These are phyloP conservation scores for Acipenser transmontanus DNA, from an alignment of 2,797 vertebrate genomes.

Conservation along the genomic window DNA sequence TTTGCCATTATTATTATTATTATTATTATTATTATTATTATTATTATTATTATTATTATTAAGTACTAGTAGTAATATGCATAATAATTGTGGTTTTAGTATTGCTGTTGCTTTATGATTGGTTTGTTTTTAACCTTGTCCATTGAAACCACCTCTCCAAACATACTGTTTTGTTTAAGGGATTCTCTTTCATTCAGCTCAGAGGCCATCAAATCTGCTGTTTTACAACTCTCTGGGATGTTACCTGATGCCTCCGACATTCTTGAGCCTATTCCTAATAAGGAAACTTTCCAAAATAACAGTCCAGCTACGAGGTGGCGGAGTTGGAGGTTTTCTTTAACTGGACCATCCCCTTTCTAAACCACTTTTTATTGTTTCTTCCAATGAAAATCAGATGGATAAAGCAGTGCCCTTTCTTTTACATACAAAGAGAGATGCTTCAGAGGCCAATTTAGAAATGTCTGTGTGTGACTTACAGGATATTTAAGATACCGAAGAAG, in stretches of 20 bases:
- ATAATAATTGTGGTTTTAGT: not conserved
- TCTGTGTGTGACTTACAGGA: too few species aligned
- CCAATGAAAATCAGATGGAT: not conserved
- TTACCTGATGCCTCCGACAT: not conserved
- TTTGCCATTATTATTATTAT: too few species aligned
- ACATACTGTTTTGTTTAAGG: not conserved
- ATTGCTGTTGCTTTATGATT: not conserved
- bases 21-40: too few species aligned
- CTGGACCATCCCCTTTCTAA: not conserved
- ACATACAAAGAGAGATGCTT: too few species aligned
- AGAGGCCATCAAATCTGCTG: not conserved
- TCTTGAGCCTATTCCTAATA: not conserved
- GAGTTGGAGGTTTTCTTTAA: not conserved
- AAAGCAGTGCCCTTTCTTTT: too few species aligned
- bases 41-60: too few species aligned
- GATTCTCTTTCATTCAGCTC: conserved; percentile 1
- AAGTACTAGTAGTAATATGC: too few species aligned
- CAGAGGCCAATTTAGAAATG: too few species aligned
- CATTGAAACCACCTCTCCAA: not conserved
- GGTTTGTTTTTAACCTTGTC: not conserved
- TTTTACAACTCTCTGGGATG: not conserved
- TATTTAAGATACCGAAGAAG: conserved; percentile 9
- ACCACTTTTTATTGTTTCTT: conserved; percentile 6
- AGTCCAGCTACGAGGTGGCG: not conserved
- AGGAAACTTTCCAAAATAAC: conserved; percentile 5